Percentiles rank a stretch among this genome's conserved stretches.
Evolutionary conservation across 2,888 invertebrate species (phyloP).

Genomic region (Mythimna ferrago): DNA sequence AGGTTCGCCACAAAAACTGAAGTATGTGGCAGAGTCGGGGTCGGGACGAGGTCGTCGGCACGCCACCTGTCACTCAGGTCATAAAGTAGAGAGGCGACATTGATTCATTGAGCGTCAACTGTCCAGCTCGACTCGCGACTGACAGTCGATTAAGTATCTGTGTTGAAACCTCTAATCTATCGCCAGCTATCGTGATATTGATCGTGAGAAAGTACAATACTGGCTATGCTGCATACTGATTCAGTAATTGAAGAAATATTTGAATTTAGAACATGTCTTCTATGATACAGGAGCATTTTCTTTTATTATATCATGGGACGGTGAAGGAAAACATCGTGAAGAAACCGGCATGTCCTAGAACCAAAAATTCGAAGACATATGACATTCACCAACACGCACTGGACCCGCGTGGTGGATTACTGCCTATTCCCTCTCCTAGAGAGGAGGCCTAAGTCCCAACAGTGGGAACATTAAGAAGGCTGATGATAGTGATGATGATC

Average conservation of each 20-base stretch:
- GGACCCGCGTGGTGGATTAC: too few relatives aligned
- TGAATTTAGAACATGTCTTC: slow-evolving; percentile 12
- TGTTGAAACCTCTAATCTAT: slow-evolving; percentile 44
- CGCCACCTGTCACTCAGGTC: slow-evolving; percentile 48
- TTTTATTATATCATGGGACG: too few relatives aligned
- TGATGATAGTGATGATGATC: background rate
- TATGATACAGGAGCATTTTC: background rate
- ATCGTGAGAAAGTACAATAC: slow-evolving; percentile 30
- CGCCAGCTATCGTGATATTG: slow-evolving; percentile 31
- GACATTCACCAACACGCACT: too few relatives aligned
- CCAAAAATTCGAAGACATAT: too few relatives aligned
- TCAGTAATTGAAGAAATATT: background rate
- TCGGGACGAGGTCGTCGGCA: slow-evolving; percentile 27
- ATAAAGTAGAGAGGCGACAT: slow-evolving; percentile 53
- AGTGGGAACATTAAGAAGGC: too few relatives aligned
- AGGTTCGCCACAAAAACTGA: slow-evolving; percentile 37
- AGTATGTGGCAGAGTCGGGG: background rate
- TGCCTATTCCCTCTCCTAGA: too few relatives aligned
- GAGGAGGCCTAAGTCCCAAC: too few relatives aligned
- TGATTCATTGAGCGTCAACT: slow-evolving; percentile 56
- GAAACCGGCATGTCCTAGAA: too few relatives aligned
- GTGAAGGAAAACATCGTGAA: too few relatives aligned
- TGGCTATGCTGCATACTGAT: slow-evolving; percentile 9
- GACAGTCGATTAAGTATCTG: slow-evolving; percentile 58
- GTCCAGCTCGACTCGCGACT: slow-evolving; percentile 45